Evolutionary conservation across 2,113 vertebrate genomes (phyloP).

Genomic region (Corythornis vintsioides): DNA sequence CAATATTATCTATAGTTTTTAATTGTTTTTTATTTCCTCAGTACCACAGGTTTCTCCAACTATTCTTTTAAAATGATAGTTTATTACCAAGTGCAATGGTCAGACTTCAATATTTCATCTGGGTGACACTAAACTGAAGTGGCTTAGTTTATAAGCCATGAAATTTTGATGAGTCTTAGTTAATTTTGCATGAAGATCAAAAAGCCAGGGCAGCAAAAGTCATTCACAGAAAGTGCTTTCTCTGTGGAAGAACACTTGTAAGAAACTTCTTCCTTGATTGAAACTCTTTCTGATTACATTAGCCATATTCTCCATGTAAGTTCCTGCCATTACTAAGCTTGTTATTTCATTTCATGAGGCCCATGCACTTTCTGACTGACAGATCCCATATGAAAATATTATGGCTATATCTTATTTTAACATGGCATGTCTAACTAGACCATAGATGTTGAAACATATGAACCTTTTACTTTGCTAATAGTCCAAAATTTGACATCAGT

Average conservation of each 20-base stretch:
- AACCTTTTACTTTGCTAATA: conserved; percentile 55
- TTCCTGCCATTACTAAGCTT: conserved; percentile 40
- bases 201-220: conserved; percentile 73
- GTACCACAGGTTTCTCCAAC: background rate
- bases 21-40: conserved; percentile 33
- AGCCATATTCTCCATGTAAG: conserved; percentile 33
- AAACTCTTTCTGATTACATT: conserved; percentile 71
- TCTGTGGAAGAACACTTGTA: conserved; percentile 53
- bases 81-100: conserved; percentile 62
- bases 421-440: conserved; percentile 38
- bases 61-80: conserved; percentile 21
- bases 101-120: conserved; percentile 71
- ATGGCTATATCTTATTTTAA: conserved; percentile 25
- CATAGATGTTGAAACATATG: conserved; percentile 24
- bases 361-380: conserved; percentile 34
- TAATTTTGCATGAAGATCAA: conserved; percentile 84
- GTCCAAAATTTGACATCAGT: conserved; percentile 34
- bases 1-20: background rate
- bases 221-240: conserved; percentile 68
- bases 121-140: conserved; percentile 70
- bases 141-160: conserved; percentile 77
- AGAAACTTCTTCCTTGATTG: conserved; percentile 59
- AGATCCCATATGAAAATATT: conserved; percentile 38
- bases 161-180: conserved; percentile 80
- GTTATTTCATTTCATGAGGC: conserved; percentile 59